Base-by-base conservation (phyloP, 2,888 invertebrate genomes). In the Habrosyne pyritoides region DNA sequence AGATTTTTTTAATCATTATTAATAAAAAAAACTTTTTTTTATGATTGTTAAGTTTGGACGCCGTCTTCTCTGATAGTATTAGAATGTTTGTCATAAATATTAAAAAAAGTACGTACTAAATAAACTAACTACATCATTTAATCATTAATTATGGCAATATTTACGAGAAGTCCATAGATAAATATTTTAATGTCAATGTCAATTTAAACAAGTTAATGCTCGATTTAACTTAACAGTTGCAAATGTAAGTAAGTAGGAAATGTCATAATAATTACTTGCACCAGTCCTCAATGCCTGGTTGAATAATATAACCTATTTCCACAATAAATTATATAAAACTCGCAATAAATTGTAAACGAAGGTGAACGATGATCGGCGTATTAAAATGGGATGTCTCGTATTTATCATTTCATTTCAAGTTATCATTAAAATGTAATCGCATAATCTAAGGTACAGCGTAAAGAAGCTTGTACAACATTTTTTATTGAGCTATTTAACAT, bases 331-430 rank as follows among this genome's bases (percentile, higher is more conserved):
- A 50, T 30, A 28, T 30, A 26, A 50, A 50, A 50, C 10, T 18
- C 30, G 30, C 50, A 28, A 50, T 50, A 28, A 50, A 50, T 50
- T 10, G 28, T 30, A 28, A 30, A 28, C 14, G 50, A 50, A 50
- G 12, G 18, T 28, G 21, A 50, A 50, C 5, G 21, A 50, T 50
- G 28, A 30, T 50, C 28, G 18, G 18, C 24, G 22, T 50, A 50
- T 50, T 50, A 50, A 50, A 50, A 50, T 21, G 30, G 28, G 50
- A 50, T 50, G 50, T 50, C 10, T 30, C 50, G 18, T 30, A 50
- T 50, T 50, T 50, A 30, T 50, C 50, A 28, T 30, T 50, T 3
- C 14, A 28, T 14, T 50, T 30, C 26, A 21, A 30, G 28, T 50
- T 50, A 50, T 50, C 21, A 50, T 50, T 50, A 50, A 50, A 42